These are phyloP conservation scores for Cyphomyrus discorhynchus DNA, from an alignment of 2,113 vertebrate species.

Conservation along the genomic window DNA sequence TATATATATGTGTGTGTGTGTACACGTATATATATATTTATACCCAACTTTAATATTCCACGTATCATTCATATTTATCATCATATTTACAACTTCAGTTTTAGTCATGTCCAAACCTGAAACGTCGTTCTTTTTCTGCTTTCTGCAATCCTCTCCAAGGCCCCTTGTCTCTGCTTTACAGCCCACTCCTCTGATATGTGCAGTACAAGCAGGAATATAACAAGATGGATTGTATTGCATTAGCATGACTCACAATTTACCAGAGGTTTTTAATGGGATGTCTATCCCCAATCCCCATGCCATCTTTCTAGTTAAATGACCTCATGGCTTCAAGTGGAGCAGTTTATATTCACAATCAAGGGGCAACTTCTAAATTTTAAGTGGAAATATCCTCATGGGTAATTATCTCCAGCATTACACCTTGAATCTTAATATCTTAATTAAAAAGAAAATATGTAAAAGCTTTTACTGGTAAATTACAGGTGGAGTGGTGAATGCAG, in stretches of 20 bases:
- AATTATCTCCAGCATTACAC: not conserved
- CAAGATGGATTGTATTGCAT: not conserved
- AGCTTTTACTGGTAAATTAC: not conserved
- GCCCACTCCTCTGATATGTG: not conserved
- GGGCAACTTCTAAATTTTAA: not conserved
- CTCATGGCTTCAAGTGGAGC: not conserved
- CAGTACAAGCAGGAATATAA: not conserved
- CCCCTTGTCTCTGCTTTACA: not conserved
- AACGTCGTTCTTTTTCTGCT: not conserved
- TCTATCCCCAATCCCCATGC: not conserved
- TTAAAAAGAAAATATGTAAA: not conserved
- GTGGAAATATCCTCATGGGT: not conserved
- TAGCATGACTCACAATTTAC: not conserved
- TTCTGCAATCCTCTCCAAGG: not conserved
- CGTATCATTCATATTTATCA: not conserved
- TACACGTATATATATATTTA: not conserved
- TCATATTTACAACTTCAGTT: not conserved
- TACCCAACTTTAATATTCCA: not conserved
- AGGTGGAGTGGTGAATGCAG: not conserved
- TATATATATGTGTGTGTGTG: not conserved
- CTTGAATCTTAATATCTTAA: not conserved
- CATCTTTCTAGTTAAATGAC: not conserved
- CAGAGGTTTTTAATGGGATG: not conserved
- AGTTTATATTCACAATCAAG: not conserved
- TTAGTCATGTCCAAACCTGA: not conserved